These are phyloP conservation scores for Semibalanus balanoides DNA, from an alignment of 1,140 invertebrate genomes.

Conservation along the genomic window DNA sequence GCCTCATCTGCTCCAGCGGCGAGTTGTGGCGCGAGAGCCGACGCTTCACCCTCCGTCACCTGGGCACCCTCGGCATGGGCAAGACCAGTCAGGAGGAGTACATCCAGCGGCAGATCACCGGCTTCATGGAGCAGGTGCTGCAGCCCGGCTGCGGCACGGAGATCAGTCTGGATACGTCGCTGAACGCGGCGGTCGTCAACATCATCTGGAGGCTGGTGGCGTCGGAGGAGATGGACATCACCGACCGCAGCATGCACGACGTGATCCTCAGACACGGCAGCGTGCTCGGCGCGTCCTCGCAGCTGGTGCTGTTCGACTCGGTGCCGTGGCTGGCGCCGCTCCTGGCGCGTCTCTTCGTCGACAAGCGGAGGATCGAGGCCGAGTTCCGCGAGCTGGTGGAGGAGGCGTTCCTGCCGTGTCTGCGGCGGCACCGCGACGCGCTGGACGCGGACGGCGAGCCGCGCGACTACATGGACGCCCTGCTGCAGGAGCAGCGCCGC, in stretches of 20 bases:
- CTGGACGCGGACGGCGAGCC: not conserved
- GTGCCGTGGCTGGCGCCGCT: not conserved
- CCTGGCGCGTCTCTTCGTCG: not conserved
- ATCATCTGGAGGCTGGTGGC: slow-evolving; percentile 55
- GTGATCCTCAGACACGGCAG: too few species aligned
- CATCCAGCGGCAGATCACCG: not conserved
- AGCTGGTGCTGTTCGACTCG: not conserved
- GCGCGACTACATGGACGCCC: not conserved
- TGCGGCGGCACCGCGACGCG: not conserved
- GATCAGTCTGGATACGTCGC: not conserved
- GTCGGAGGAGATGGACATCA: not conserved
- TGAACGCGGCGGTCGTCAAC: slow-evolving; percentile 42
- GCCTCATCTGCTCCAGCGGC: not conserved
- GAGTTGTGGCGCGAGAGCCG: not conserved
- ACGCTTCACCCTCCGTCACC: not conserved
- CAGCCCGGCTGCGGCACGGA: not conserved
- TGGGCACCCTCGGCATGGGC: not conserved
- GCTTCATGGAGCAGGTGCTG: not conserved
- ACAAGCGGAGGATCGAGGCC: not conserved
- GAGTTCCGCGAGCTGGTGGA: not conserved
- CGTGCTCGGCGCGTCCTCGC: too few species aligned
- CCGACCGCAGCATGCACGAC: not conserved
- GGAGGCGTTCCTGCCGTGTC: not conserved
- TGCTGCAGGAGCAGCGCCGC: not conserved
- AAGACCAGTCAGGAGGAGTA: not conserved